These are phyloP conservation scores for Sepiola atlantica DNA, from an alignment of 2,888 invertebrate species.

Conservation along the genomic window DNA sequence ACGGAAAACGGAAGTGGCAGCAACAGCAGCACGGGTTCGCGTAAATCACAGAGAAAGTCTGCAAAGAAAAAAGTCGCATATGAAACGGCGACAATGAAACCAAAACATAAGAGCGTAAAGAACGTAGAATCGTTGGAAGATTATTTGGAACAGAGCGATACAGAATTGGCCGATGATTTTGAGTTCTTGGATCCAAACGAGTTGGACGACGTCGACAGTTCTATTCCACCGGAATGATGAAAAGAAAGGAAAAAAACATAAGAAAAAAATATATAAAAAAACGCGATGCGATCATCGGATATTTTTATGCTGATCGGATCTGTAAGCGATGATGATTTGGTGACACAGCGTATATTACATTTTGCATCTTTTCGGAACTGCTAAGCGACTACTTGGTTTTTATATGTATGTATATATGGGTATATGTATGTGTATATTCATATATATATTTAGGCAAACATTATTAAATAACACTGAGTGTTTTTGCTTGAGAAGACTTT, in stretches of 20 bases:
- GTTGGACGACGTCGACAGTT: not conserved
- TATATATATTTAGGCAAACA: not conserved
- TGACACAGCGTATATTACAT: not conserved
- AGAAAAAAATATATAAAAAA: not conserved
- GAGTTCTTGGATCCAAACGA: constrained; percentile 38
- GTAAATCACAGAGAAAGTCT: not conserved
- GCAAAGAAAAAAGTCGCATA: not conserved
- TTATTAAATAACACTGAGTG: too few species aligned
- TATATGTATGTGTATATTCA: not conserved
- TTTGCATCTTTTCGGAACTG: not conserved
- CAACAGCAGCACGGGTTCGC: not conserved
- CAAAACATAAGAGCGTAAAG: not conserved
- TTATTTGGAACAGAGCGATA: constrained; percentile 42
- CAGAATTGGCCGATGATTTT: constrained; percentile 44
- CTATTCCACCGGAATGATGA: not conserved
- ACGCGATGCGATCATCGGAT: not conserved
- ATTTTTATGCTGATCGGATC: not conserved
- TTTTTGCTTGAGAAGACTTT: too few species aligned
- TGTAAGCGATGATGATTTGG: not conserved
- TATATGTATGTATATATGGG: not conserved
- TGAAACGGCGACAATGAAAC: constrained; percentile 16
- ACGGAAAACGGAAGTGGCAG: not conserved
- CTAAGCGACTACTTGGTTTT: not conserved
- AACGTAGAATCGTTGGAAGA: not conserved
- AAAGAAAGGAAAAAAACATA: not conserved